Percentiles rank a stretch among this genome's conserved stretches.
Conservation (phyloP, 1,140 invertebrate genomes). For the Lerema accius region DNA sequence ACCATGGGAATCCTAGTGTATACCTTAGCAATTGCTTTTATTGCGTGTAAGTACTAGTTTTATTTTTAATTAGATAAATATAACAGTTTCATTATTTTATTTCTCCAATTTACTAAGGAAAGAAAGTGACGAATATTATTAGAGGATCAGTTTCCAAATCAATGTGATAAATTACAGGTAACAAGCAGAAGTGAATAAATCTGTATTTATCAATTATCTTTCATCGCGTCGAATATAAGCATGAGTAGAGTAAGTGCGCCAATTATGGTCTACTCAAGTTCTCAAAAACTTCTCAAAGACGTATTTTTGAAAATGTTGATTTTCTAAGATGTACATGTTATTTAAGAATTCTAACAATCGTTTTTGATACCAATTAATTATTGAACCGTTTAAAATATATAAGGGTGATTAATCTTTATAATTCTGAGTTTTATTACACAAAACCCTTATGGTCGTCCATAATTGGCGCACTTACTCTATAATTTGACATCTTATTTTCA, state of each 20-base stretch:
- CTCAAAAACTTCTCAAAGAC: constrained; percentile 26
- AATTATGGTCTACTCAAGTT: constrained; percentile 35
- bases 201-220: no score
- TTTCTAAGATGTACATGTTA: constrained; percentile 38
- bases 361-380: constrained; percentile 37
- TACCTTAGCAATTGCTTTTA: background rate
- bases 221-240: no score
- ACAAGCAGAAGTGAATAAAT: no score
- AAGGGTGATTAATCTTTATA: constrained; percentile 40
- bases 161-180: no score
- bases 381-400: constrained; percentile 35
- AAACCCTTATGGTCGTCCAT: constrained; percentile 39
- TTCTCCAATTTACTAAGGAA: no score
- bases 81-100: no score
- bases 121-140: no score
- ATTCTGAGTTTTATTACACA: constrained; percentile 39
- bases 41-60: background rate
- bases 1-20: constrained; percentile 1
- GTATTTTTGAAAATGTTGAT: constrained; percentile 37
- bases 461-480: no score
- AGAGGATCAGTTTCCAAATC: no score
- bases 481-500: no score
- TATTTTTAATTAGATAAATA: no score
- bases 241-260: constrained; percentile 27
- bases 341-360: constrained; percentile 35